Base-by-base conservation (phyloP, 2,888 invertebrate species). In the Helicoverpa assulta region DNA sequence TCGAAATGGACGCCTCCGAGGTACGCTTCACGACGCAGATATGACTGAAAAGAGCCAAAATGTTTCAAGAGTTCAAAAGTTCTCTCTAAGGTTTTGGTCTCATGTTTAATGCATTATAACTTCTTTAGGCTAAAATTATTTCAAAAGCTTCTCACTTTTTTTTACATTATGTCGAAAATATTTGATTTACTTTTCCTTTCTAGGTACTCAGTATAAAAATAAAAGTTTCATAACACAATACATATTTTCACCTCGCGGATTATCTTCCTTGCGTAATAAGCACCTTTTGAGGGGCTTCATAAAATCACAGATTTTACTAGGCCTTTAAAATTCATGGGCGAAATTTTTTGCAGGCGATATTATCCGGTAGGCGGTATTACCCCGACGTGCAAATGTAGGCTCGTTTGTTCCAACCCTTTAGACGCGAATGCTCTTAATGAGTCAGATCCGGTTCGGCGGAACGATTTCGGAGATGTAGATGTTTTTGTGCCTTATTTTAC, bases 401-500 rank as follows among this genome's bases (percentile, higher is more conserved):
- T 72, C 76, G 66, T 84, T 85, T 78, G 70, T 73, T 78, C 67
- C 63, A 82, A 83, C 80, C 78, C 83, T 83, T 82, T 77, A 70
- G 65, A 69, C 37, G 56, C 65, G 59, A 77, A 80, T 73, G 71
- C 37, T 71, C 75, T 64, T 80, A 84, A 83, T 80, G 84, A 84
- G 75, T 73, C 67, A 60, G 72, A 72, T 76, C 58, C 70, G 78
- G 64, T 78, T 67, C 62, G 50, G 47, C 53, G 71, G 33, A 80
- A 70, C 73, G 72, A 72, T 84, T 83, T 71, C 21, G 29, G 51
- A 52, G 33, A 69, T 72, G 70, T 54, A 78, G 70, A 78, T 76
- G 70, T 84, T 82, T 83, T 84, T 80, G 70, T 71, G 50, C 78
- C 71, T 82, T 82, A 84, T 83, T 82, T 84, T 78, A 80, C 80